These are phyloP conservation scores for Drosophila flavopinicola DNA, from an alignment of 2,888 invertebrate genomes.

Conservation along the genomic window DNA sequence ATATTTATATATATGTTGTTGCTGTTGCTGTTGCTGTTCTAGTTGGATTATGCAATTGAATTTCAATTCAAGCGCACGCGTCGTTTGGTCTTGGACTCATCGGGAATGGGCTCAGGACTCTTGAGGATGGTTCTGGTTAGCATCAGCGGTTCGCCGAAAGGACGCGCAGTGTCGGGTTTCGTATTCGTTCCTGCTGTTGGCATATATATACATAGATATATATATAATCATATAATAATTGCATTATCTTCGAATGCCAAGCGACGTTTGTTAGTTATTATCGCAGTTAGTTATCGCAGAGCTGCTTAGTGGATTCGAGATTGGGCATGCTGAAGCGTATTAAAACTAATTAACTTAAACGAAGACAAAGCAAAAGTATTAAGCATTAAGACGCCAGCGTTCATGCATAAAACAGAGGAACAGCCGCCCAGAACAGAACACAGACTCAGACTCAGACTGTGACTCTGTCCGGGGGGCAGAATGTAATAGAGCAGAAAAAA, in stretches of 20 bases:
- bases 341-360: conserved; percentile 73
- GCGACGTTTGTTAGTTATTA: conserved; percentile 33
- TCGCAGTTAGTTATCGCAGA: conserved; percentile 4
- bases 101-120: conserved; percentile 41
- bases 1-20: conserved; percentile 31
- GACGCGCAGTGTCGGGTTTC: conserved; percentile 86
- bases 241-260: not conserved
- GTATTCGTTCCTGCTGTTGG: conserved; percentile 57
- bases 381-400: conserved; percentile 65
- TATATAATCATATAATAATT: conserved; percentile 16
- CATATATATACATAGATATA: conserved; percentile 12
- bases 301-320: conserved; percentile 12
- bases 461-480: conserved; percentile 42
- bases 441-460: no score
- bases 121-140: conserved; percentile 81
- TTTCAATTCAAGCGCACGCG: conserved; percentile 53
- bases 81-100: conserved; percentile 54
- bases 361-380: conserved; percentile 65
- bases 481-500: conserved; percentile 70
- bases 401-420: conserved; percentile 66
- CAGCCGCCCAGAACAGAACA: conserved; percentile 1
- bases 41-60: conserved; percentile 14
- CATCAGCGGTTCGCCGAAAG: conserved; percentile 92
- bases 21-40: not conserved
- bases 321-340: conserved; percentile 50